Evolutionary conservation across 2,888 invertebrate species (phyloP), one percentile per base, ranked within the genome.

Genomic region (Kryphioiulus occultus): DNA sequence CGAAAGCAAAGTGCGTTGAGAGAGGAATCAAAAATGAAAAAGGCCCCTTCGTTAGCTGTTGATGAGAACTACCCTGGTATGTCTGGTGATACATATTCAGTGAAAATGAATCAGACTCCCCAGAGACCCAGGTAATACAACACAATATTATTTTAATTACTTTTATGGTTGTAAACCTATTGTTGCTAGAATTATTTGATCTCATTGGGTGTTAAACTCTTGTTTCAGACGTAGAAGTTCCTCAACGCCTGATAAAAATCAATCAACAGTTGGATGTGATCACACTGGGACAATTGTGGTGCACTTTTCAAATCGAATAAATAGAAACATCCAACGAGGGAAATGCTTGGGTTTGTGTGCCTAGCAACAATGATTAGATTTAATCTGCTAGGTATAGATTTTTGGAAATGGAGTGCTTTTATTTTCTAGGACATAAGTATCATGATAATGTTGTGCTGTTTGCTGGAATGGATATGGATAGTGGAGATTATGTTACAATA

Each of bases 1-100:
- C 94, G 94, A 82, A 94, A 96, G n/a, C 95, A 96, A 90, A 96
- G 96, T 91, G 95, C 95, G 86, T 92, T 96, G 22, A 19, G 30
- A 68, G 86, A 86, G 68, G 86, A 86, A 42, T 22, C 5, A 39
- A 32, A 42, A 82, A 26, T 42, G 30, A 32, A 82, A 19, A 87
- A n/a, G 19, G 35, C 22, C 5, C 78, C 83, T n/a, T 87, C 82
- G 32, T n/a, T 30, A 53, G 15, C n/a, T 19, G 3, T 85, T 42
- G 85, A 12, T 5, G 42, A 30, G 19, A 19, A 44, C n/a, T 42
- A 4, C 26, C 85, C 42, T 39, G 35, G 15, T 15, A 85, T 39
- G 26, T 26, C 39, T 26, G 39, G 42, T 85, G 83, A 83, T 32
- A 30, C 19, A 32, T 22, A 1, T 85, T 39, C 85, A 15, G 42